Conservation (phyloP, 2,113 vertebrate species). For the Pollimyrus isidori region DNA sequence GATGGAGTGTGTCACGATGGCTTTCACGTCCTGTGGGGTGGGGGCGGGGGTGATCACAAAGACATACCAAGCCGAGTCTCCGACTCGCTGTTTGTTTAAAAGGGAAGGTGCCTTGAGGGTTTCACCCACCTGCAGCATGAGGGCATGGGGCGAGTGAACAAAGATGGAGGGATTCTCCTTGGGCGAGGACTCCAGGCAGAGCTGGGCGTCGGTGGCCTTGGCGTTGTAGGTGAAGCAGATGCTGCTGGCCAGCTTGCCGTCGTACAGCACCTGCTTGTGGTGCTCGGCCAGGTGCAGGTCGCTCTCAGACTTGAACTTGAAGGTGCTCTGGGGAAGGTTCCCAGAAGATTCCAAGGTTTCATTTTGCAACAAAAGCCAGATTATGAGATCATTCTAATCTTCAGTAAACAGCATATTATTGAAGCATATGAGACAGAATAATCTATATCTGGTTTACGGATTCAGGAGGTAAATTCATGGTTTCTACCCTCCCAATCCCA, state of each 20-base stretch:
- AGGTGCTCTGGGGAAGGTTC: slow-evolving; percentile 76
- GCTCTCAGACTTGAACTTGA: slow-evolving; percentile 98
- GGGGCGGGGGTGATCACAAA: background rate
- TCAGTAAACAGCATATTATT: background rate
- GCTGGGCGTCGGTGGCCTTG: slow-evolving; percentile 93
- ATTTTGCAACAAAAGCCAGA: background rate
- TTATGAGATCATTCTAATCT: background rate
- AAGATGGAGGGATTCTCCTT: slow-evolving; percentile 97
- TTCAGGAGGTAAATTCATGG: slow-evolving; percentile 21
- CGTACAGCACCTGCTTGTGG: slow-evolving; percentile 95
- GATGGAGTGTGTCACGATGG: slow-evolving; percentile 98
- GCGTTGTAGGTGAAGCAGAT: slow-evolving; percentile 98
- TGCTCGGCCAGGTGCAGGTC: slow-evolving; percentile 98
- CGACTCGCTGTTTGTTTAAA: too few relatives aligned
- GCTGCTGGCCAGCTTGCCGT: slow-evolving; percentile 91
- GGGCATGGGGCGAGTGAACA: slow-evolving; percentile 93
- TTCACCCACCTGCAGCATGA: slow-evolving; percentile 89
- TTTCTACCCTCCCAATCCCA: background rate
- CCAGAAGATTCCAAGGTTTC: background rate
- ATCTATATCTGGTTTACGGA: background rate
- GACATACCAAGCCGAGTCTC: too few relatives aligned
- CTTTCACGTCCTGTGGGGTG: slow-evolving; percentile 86
- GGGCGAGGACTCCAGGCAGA: slow-evolving; percentile 96
- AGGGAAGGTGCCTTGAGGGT: too few relatives aligned
- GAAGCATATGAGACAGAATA: background rate